Base-by-base conservation (phyloP, 2,888 invertebrate species). In the Pycnomerus fuliginosus region DNA sequence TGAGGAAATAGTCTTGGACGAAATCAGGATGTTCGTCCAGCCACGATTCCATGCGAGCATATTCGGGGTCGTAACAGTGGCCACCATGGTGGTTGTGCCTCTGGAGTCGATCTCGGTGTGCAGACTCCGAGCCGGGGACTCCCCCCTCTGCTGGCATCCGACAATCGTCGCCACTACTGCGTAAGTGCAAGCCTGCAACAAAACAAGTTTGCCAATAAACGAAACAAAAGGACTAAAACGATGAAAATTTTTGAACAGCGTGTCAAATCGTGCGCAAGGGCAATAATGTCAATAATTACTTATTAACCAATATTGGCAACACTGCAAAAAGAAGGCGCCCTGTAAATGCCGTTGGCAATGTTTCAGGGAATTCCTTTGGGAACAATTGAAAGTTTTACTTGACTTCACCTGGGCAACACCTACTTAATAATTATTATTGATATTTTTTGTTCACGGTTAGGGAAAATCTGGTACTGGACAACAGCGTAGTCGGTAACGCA, bases 21-120 rank as follows among this genome's bases (percentile, higher is more conserved):
- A 95, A 96, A 72, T 93, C 92, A 60, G 90, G 93, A 77, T 96
- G 94, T 73, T 94, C 94, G 75, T 96, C 95, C 59, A 96, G 83
- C 95, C 95, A 96, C 62, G 91, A 85, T 75, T 95, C 94, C 77
- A 94, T 91, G 55, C 87, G 84, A 44, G 90, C 87, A 73, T 88
- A 89, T 73, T 91, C 90, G 55, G 88, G 84, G 74, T 90, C 89
- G 73, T 90, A 90, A 70, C 80, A 62, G 53, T 63, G 64, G 47
- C 63, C 59, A 15, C 37, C 36, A 31, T 60, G 58, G 41, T 61
- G 55, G 16, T 60, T 71, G 67, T 48, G 57, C 44, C 64, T 61
- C 42, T 66, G 74, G 77, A 80, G 79, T 75, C 78, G 47, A 29
- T 47, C 58, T 54, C 61, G 55, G 55, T 55, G 51, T 56, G 60